phyloP scores from a whole-genome alignment of 2,888 invertebrate species.

The Cactoblastis cactorum region DNA sequence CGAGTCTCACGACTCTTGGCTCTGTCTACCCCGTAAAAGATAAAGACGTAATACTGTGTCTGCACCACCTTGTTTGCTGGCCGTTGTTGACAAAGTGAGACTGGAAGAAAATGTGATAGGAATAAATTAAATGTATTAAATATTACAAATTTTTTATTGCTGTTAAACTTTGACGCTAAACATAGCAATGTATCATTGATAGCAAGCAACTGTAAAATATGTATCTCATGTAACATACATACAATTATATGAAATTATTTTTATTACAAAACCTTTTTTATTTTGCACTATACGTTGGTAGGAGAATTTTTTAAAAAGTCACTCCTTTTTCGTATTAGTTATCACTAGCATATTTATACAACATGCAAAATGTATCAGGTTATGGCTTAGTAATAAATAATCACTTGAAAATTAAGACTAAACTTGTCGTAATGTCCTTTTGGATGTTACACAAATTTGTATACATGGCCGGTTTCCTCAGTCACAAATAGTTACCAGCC shows the following conservation, averaged over 20 bases:
- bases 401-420: no score
- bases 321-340: no score
- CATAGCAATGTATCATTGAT: slow-evolving; percentile 14
- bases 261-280: slow-evolving; percentile 18
- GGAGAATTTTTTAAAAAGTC: neutral
- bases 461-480: no score
- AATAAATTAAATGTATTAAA: slow-evolving; percentile 37
- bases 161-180: slow-evolving; percentile 19
- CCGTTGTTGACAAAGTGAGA: neutral
- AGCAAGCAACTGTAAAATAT: slow-evolving; percentile 27
- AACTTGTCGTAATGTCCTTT: no score
- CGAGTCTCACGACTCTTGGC: no score
- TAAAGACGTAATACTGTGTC: slow-evolving; percentile 79
- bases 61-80: neutral
- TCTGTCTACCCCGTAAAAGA: no score
- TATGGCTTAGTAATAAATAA: no score
- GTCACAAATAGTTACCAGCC: no score
- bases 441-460: no score
- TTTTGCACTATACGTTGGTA: neutral
- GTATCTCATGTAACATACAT: slow-evolving; percentile 10
- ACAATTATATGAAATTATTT: slow-evolving; percentile 21
- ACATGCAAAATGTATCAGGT: neutral
- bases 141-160: slow-evolving; percentile 41
- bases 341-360: neutral
- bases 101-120: slow-evolving; percentile 25